Conservation (phyloP, 2,797 vertebrate genomes). For the Microctenopoma steveboyesi region DNA sequence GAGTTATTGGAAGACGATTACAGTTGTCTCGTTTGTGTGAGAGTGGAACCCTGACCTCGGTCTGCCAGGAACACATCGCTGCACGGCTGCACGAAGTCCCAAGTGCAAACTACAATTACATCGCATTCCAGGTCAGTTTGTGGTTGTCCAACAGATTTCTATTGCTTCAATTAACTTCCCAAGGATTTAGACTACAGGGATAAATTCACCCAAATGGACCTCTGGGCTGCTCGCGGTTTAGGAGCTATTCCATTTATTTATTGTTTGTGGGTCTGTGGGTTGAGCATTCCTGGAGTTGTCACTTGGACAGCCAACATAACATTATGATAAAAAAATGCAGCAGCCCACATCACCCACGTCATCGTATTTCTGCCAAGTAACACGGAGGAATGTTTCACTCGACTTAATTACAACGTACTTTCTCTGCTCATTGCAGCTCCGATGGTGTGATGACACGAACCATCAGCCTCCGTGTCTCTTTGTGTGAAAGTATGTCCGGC, state of each 20-base stretch:
- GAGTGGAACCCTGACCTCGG: slow-evolving; percentile 31
- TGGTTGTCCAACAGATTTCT: slow-evolving; percentile 78
- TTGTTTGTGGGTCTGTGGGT: slow-evolving; percentile 70
- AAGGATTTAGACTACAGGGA: slow-evolving; percentile 48
- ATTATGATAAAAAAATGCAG: slow-evolving; percentile 68
- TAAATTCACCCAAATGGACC: slow-evolving; percentile 59
- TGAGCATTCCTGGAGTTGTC: slow-evolving; percentile 65
- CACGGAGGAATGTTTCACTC: slow-evolving; percentile 55
- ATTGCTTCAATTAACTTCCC: slow-evolving; percentile 73
- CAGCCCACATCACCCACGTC: slow-evolving; percentile 31
- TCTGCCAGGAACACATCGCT: slow-evolving; percentile 44
- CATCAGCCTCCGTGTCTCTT: slow-evolving; percentile 1
- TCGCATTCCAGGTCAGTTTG: slow-evolving; percentile 78
- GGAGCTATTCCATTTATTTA: slow-evolving; percentile 67
- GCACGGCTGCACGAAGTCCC: slow-evolving; percentile 55
- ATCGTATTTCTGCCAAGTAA: slow-evolving; percentile 36
- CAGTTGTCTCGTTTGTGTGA: slow-evolving; percentile 43
- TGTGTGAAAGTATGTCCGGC: neutral
- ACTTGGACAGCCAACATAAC: slow-evolving; percentile 57
- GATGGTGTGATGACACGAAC: neutral
- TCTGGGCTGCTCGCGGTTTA: slow-evolving; percentile 56
- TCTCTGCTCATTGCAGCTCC: slow-evolving; percentile 39
- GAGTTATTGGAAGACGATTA: slow-evolving; percentile 46
- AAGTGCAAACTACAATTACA: slow-evolving; percentile 76
- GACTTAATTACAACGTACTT: slow-evolving; percentile 52